phyloP scores from a whole-genome alignment of 1,140 invertebrate genomes.

The Drosophila setifemur region DNA sequence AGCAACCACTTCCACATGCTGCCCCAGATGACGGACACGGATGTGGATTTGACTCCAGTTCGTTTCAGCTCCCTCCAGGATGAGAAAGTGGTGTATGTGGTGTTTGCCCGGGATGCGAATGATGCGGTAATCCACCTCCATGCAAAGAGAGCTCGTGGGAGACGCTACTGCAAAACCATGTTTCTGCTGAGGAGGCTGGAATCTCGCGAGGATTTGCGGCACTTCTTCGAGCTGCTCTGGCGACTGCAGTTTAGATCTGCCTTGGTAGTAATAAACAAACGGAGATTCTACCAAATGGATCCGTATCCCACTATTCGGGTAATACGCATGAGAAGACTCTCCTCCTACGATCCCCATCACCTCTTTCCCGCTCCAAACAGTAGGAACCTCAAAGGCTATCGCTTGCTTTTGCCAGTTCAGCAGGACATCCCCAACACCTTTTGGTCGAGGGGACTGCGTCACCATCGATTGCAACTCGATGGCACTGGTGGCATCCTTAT shows the following conservation, averaged over 20 bases:
- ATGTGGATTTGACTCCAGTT: background rate
- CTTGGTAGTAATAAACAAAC: constrained; percentile 35
- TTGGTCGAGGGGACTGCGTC: constrained; percentile 43
- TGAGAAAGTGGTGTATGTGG: constrained; percentile 41
- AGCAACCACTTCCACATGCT: constrained; percentile 36
- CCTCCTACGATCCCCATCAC: background rate
- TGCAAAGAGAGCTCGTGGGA: constrained; percentile 19
- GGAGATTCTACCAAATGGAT: constrained; percentile 57
- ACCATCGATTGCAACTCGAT: constrained; percentile 6
- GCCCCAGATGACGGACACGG: constrained; percentile 42
- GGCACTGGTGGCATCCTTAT: constrained; percentile 50
- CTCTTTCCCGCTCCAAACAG: constrained; percentile 35
- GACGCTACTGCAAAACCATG: constrained; percentile 44
- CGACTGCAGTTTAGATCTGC: constrained; percentile 47
- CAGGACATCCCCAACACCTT: constrained; percentile 61
- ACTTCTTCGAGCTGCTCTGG: constrained; percentile 50
- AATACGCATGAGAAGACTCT: constrained; percentile 3
- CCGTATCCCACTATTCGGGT: constrained; percentile 53
- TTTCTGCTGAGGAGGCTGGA: constrained; percentile 18
- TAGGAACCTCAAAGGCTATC: constrained; percentile 43
- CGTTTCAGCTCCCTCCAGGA: constrained; percentile 20
- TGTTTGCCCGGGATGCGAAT: constrained; percentile 40
- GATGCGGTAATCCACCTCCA: constrained; percentile 42
- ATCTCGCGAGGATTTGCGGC: background rate
- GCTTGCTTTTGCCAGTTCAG: constrained; percentile 51